phyloP scores from a whole-genome alignment of 2,113 vertebrate species.

The Labeo rohita region DNA sequence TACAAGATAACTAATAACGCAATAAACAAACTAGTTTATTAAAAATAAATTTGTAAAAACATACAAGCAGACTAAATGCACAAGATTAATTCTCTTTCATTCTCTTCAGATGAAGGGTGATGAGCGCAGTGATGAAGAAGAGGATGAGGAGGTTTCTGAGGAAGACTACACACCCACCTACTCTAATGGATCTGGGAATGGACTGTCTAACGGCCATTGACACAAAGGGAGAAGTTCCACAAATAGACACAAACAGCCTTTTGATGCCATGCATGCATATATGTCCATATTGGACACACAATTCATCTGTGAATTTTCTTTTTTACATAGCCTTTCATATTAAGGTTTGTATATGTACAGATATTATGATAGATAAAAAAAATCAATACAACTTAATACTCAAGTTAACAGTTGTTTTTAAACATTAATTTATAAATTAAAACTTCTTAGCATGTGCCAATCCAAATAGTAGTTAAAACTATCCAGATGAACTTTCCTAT shows the following conservation, averaged over 20 bases:
- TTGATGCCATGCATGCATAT: constrained; percentile 60
- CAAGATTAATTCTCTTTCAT: constrained; percentile 1
- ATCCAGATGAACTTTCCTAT: background rate
- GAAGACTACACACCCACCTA: constrained; percentile 70
- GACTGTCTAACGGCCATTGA: constrained; percentile 47
- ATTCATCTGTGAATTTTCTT: constrained; percentile 59
- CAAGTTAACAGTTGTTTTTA: background rate
- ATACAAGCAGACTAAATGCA: background rate
- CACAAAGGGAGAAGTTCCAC: background rate
- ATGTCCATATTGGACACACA: constrained; percentile 66
- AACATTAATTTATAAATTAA: background rate
- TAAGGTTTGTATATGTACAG: constrained; percentile 60
- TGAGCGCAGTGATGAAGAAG: constrained; percentile 59
- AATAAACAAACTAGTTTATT: background rate
- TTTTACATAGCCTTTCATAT: constrained; percentile 65
- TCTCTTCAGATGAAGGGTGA: constrained; percentile 53
- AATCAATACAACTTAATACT: background rate
- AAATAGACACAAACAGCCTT: background rate
- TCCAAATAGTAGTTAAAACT: background rate
- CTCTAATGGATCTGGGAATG: constrained; percentile 57
- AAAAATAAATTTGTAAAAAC: background rate
- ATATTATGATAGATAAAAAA: background rate
- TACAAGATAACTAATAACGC: background rate
- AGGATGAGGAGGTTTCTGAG: constrained; percentile 40
- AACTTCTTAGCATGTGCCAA: background rate